Evolutionary conservation across 2,797 vertebrate genomes (phyloP), one percentile per base, ranked within the genome.

Genomic region (Enteromius treurensis): DNA sequence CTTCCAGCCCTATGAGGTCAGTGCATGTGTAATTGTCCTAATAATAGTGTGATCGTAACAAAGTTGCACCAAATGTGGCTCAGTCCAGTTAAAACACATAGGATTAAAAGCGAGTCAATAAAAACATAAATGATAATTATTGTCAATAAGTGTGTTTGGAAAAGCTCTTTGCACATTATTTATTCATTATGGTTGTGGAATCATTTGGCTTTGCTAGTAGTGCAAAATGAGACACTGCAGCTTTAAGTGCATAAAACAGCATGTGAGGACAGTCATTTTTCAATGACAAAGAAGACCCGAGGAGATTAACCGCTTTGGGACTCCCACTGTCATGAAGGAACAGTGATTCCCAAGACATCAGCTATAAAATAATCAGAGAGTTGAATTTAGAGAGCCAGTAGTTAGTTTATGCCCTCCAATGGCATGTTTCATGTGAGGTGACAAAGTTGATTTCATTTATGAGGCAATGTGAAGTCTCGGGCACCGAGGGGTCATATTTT

Each of bases 351-450:
- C 76, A 32, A 40, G 60, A 65, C 55, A 47, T 78, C 60, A 65
- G 42, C 58, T 62, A 13, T 69, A 53, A 80, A 80, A 81, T 81
- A 74, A 74, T 81, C 69, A 62, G 26, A 73, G 53, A 64, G 40
- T 71, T 71, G 34, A 37, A 80, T 80, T 81, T 62, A 47, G 13
- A 73, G 55, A 0, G 3, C 2, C 2, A 71, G 40, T 14, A 21
- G 34, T 70, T 21, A 9, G 67, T 70, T 42, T 42, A 55, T 80
- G 67, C 4, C 32, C 49, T 79, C 62, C 65, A 23, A 55, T 42
- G 49, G 37, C 15, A 29, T 67, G 3, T 51, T 58, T 70, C 65
- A 58, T 58, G 64, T 42, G 51, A 34, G 69, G 11, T 73, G 40
- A 45, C n/a, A 21, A 34, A 77, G 53, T 71, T 49, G 53, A 80